These are phyloP conservation scores for Toxotes chatareus DNA, from an alignment of 2,113 vertebrate genomes.

Conservation along the genomic window DNA sequence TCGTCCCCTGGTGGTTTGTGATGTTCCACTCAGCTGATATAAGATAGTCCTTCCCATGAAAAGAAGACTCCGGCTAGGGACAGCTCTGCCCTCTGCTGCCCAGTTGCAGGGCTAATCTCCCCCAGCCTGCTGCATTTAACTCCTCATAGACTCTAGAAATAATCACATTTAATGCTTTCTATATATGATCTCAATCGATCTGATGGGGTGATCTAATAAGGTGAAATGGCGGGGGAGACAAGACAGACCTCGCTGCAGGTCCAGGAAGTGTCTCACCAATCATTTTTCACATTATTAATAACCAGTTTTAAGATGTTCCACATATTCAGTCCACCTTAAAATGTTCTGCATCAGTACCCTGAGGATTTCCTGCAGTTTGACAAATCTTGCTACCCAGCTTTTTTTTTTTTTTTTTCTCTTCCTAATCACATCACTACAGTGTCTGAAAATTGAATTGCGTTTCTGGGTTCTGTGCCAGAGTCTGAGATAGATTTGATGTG, in stretches of 20 bases:
- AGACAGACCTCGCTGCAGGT: not conserved
- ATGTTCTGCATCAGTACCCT: not conserved
- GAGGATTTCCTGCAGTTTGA: slow-evolving; percentile 41
- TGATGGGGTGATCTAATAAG: slow-evolving; percentile 1
- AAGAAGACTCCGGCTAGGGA: not conserved
- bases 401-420: not conserved
- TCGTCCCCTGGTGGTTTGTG: not conserved
- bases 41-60: slow-evolving; percentile 1
- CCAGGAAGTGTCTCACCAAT: not conserved
- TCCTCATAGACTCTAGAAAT: not conserved
- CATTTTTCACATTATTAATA: slow-evolving; percentile 13
- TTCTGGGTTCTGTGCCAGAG: slow-evolving; percentile 47
- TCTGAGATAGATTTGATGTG: slow-evolving; percentile 52
- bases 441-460: slow-evolving; percentile 59
- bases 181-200: not conserved
- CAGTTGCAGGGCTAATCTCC: slow-evolving; percentile 13
- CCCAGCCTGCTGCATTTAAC: slow-evolving; percentile 4
- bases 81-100: slow-evolving; percentile 65
- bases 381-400: slow-evolving; percentile 20
- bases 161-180: slow-evolving; percentile 16
- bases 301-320: not conserved
- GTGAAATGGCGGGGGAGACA: not conserved
- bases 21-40: not conserved
- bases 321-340: slow-evolving; percentile 24
- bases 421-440: slow-evolving; percentile 62